These are phyloP conservation scores for Mus musculus DNA, from an alignment of 2,113 vertebrate genomes.

Conservation along the genomic window GRCm39 chrX:82733001-82733500, in stretches of 20 bases:
- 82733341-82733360: conserved; percentile 26
- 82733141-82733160: not conserved
- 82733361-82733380: not conserved
- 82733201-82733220: not conserved
- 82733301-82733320: not conserved
- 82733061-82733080: not conserved
- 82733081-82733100: not conserved
- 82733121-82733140: not conserved
- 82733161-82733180: not conserved
- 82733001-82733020: not conserved
- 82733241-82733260: not conserved
- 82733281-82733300: not conserved
- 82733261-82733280: not conserved
- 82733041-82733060: not conserved
- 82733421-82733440: not conserved
- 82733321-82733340: not conserved
- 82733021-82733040: not conserved
- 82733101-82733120: not conserved
- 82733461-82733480: not conserved
- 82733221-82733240: not conserved
- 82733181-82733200: not conserved
- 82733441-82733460: not conserved
- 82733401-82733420: not conserved
- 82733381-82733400: not conserved
- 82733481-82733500: conserved; percentile 5